Percentiles rank a stretch among this genome's conserved stretches.
phyloP scores from a whole-genome alignment of 1,140 invertebrate genomes.

The Hormaphis cornu region DNA sequence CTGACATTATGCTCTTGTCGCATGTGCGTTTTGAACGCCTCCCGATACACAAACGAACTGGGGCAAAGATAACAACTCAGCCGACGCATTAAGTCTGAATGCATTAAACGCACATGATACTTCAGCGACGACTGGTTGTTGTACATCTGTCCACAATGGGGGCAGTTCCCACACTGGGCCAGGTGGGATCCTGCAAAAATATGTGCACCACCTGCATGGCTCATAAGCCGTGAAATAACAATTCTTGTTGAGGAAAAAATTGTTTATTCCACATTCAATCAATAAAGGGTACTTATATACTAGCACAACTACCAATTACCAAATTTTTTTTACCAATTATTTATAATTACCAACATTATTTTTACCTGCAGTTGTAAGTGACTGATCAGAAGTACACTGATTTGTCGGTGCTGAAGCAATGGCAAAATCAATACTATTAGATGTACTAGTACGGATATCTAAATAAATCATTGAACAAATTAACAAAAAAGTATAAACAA shows the following conservation, averaged over 20 bases:
- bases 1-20: conserved; percentile 52
- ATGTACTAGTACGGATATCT: conserved; percentile 5
- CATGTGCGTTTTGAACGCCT: conserved; percentile 57
- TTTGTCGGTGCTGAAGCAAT: conserved; percentile 1
- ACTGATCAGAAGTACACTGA: not conserved
- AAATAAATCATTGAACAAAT: not conserved
- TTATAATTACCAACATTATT: no score
- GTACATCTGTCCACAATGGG: conserved; percentile 55
- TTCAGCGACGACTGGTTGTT: conserved; percentile 57
- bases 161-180: conserved; percentile 44
- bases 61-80: conserved; percentile 57
- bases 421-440: conserved; percentile 19
- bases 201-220: conserved; percentile 16
- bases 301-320: not conserved
- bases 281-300: not conserved
- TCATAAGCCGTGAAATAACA: conserved; percentile 5
- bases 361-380: conserved; percentile 27
- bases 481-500: not conserved
- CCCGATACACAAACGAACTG: conserved; percentile 52
- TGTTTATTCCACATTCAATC: not conserved
- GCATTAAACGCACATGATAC: conserved; percentile 58
- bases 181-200: conserved; percentile 37
- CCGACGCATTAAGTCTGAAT: conserved; percentile 54
- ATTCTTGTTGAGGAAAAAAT: not conserved
- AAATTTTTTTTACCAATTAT: no score